Conservation (phyloP, 2,113 vertebrate genomes). For the Ginglymostoma cirratum region DNA sequence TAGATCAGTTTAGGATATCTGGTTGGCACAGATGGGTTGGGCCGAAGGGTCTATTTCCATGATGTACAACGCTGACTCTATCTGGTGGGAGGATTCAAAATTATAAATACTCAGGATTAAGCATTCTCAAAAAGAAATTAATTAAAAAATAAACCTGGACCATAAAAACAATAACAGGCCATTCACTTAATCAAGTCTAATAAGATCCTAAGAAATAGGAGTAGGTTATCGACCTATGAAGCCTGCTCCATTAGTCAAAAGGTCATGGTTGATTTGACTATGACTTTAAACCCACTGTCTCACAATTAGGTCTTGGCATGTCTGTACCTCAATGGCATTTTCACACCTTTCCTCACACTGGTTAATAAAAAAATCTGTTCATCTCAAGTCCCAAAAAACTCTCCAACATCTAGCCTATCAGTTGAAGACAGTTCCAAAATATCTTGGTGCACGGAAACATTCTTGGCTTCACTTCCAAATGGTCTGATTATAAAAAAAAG, state of each 20-base stretch:
- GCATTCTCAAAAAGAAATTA: neutral
- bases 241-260: neutral
- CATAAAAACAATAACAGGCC: neutral
- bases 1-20: too few species aligned
- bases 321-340: too few species aligned
- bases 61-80: too few species aligned
- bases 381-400: neutral
- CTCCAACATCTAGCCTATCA: neutral
- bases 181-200: neutral
- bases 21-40: too few species aligned
- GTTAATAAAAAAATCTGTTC: neutral
- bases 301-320: too few species aligned
- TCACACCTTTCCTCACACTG: too few species aligned
- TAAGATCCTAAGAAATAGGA: neutral
- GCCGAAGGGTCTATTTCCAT: too few species aligned
- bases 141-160: neutral
- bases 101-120: too few species aligned
- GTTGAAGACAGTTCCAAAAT: neutral
- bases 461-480: neutral
- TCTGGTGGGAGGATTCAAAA: neutral
- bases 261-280: neutral
- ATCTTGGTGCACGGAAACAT: neutral
- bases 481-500: neutral
- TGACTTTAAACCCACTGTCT: neutral
- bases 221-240: neutral